phyloP scores from a whole-genome alignment of 30 jellyfish, hydroid and myxozoan species.

The Turritopsis dohrnii region DNA sequence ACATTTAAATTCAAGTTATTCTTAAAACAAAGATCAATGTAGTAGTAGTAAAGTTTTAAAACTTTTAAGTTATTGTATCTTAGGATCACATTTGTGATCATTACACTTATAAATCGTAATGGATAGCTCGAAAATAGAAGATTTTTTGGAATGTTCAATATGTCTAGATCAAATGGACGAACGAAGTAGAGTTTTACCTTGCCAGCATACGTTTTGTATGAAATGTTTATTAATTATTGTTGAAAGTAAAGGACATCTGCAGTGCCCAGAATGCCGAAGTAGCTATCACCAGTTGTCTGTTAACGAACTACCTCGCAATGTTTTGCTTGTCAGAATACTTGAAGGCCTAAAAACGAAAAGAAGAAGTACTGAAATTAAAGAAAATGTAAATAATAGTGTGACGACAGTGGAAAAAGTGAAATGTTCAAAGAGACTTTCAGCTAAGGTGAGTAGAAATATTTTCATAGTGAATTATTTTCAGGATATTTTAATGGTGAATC shows the following conservation, averaged over 20 bases:
- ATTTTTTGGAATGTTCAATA: conserved; percentile 58
- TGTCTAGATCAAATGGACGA: conserved; percentile 77
- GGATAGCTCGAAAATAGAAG: conserved; percentile 51
- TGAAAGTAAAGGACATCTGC: conserved; percentile 58
- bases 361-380: not conserved
- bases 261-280: conserved; percentile 88
- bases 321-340: conserved; percentile 54
- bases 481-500: no score
- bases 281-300: conserved; percentile 44
- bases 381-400: not conserved
- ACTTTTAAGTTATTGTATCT: not conserved
- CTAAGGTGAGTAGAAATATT: no score
- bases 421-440: conserved; percentile 24
- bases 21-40: not conserved
- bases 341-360: conserved; percentile 33
- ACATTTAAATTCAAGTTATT: not conserved
- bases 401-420: not conserved
- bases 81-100: not conserved
- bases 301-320: conserved; percentile 63
- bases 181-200: conserved; percentile 78
- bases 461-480: no score
- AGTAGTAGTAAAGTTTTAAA: not conserved
- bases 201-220: conserved; percentile 84
- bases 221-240: conserved; percentile 50
- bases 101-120: not conserved